Base-by-base conservation (phyloP, 2,797 vertebrate species). In the Euthynnus affinis region DNA sequence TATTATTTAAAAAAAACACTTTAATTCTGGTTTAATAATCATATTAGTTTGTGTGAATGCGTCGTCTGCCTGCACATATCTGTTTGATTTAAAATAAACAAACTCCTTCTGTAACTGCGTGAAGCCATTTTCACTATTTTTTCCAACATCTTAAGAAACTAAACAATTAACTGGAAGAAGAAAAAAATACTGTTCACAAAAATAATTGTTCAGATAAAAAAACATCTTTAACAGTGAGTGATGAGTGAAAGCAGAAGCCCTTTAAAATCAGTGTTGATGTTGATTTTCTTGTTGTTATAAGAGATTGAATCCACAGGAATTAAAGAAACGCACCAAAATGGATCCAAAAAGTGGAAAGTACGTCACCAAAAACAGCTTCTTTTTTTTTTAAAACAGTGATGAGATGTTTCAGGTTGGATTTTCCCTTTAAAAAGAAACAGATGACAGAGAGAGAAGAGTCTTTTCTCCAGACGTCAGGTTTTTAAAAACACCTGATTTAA, bases 381-480 rank as follows among this genome's bases (percentile, higher is more conserved):
- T 29, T 29, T 29, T 29, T 3, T 29, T 3, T 29, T 5, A 32
- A 55, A 56, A 29, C 17, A 23, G 32, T 32, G 44, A 52, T 10
- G 27, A 59, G n/a, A 2, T 22, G 53, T 44, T 67, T 5, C 9
- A 65, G 73, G 79, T 80, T 82, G 86, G 77, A 87, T 70, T 84
- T 82, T 74, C 69, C 82, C 70, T 68, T 61, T 29, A 34, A 34
- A 42, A 53, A 76, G n/a, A 17, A 56, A 63, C 6, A 63, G 18
- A 64, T n/a, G 20, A 27, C n/a, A 0, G 9, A 60, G n/a, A 57
- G 5, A 37, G 10, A 17, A 44, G 42, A 44, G 15, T 46, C 22
- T 32, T 17, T 60, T 42, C 40, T 42, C 40, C 29, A 42, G 42
- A 37, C 17, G 44, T 17, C n/a, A 27, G 23, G 44, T 57, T 65